Base-by-base conservation (phyloP, 53 echinoderm and acorn worm genomes). In the Apostichopus leukothele region DNA sequence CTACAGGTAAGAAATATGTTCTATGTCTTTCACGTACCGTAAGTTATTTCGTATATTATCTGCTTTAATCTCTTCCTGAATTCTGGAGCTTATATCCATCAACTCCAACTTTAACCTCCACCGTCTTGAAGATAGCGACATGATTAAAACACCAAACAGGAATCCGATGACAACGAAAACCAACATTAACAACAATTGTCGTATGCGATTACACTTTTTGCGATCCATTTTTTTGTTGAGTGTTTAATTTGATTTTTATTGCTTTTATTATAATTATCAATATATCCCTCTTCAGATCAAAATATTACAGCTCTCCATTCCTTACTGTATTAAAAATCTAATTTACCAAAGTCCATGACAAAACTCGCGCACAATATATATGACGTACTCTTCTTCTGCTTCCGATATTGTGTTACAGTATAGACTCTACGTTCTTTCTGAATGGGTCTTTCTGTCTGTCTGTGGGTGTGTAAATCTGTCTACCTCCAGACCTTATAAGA, bases 1-100 rank as follows among this genome's bases (percentile, higher is more conserved):
- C 39, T 39, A 39, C 39, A 39, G 39, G 39, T 39, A 39, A 39
- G 3, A 39, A 39, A 39, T 39, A 39, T 39, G 3, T 39, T 39
- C 39, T 0, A 39, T 39, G 39, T 60, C 7, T 13, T 83, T 8
- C 10, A 89, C 89, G 2, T 78, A 89, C 89, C 89, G 61, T 63
- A 89, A 77, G 60, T 89, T 89, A 20, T 78, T 67, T 25, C 80
- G 78, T 51, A 89, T 89, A 22, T 71, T 77, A 9, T 89, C 89
- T 7, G 63, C 78, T 66, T 77, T 89, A 5, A 89, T 89, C 78
- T 78, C 78, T 11, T 78, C 54, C 19, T 78, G 77, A 63, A 89
- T 78, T 50, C 67, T 59, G 14, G 78, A 67, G 52, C 79, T 79
- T 13, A 51, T 79, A n/a, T 79, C 79, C 5, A 10, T 5, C 8